Conservation (phyloP, 2,888 invertebrate genomes). For the Nyleta sp. region DNA sequence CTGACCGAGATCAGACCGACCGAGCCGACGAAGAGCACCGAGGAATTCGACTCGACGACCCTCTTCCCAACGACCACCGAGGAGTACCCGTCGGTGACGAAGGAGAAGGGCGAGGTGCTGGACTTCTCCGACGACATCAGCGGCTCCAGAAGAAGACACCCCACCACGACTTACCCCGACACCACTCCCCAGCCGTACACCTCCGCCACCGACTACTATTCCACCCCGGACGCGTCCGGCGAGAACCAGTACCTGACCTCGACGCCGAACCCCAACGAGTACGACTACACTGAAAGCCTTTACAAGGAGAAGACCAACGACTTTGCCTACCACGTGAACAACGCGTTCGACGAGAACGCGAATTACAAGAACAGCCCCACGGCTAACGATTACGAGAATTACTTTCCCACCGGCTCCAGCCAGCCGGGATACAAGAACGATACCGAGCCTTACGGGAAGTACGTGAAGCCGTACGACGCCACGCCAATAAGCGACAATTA, state of each 20-base stretch:
- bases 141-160: conserved; percentile 72
- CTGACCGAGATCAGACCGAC: conserved; percentile 91
- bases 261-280: conserved; percentile 51
- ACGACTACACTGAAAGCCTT: conserved; percentile 53
- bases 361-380: conserved; percentile 67
- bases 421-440: conserved; percentile 82
- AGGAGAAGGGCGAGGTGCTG: conserved; percentile 89
- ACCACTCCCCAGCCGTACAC: conserved; percentile 69
- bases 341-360: conserved; percentile 76
- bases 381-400: conserved; percentile 73
- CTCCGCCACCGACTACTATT: conserved; percentile 68
- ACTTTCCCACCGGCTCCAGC: conserved; percentile 76
- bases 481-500: conserved; percentile 79
- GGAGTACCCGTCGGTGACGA: conserved; percentile 85
- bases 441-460: conserved; percentile 83
- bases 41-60: conserved; percentile 78
- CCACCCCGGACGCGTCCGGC: conserved; percentile 56
- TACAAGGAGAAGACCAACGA: conserved; percentile 67
- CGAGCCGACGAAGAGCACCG: conserved; percentile 85
- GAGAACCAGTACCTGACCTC: conserved; percentile 65
- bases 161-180: conserved; percentile 73
- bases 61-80: conserved; percentile 78
- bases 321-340: conserved; percentile 83
- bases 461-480: conserved; percentile 83
- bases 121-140: conserved; percentile 89